These are phyloP conservation scores for Gymnobelideus leadbeateri DNA, from an alignment of 2,113 vertebrate genomes.

Conservation along the genomic window DNA sequence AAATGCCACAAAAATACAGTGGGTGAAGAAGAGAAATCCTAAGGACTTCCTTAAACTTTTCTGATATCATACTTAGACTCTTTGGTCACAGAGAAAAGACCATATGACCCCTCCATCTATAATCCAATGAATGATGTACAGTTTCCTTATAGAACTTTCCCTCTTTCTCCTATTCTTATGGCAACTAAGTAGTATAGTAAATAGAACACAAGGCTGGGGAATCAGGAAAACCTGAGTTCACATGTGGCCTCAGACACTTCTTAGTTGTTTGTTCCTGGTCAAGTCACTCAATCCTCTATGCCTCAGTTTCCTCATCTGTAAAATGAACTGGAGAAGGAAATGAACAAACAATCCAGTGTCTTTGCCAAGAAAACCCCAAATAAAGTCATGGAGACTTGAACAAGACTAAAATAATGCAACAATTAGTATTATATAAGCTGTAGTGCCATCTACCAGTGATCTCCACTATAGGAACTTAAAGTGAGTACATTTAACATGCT, in stretches of 20 bases:
- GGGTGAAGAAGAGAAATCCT: not conserved
- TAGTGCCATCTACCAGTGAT: constrained; percentile 67
- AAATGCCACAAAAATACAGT: not conserved
- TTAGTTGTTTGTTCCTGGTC: not conserved
- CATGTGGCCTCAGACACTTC: not conserved
- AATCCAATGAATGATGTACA: not conserved
- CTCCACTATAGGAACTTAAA: constrained; percentile 39
- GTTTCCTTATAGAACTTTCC: not conserved
- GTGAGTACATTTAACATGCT: not conserved
- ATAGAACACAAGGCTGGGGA: not conserved
- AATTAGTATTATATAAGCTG: constrained; percentile 3
- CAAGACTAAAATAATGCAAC: not conserved
- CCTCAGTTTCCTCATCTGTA: not conserved
- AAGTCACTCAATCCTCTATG: not conserved
- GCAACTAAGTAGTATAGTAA: not conserved
- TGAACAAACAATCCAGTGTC: not conserved
- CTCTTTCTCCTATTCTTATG: not conserved
- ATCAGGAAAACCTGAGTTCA: not conserved
- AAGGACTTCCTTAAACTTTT: not conserved
- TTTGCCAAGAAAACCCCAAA: not conserved
- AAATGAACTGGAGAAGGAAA: not conserved
- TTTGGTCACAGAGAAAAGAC: not conserved
- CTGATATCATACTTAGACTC: not conserved
- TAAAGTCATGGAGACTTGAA: not conserved
- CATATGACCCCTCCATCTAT: not conserved